Evolutionary conservation across 2,888 invertebrate genomes (phyloP).

Genomic region (Axea sp.): DNA sequence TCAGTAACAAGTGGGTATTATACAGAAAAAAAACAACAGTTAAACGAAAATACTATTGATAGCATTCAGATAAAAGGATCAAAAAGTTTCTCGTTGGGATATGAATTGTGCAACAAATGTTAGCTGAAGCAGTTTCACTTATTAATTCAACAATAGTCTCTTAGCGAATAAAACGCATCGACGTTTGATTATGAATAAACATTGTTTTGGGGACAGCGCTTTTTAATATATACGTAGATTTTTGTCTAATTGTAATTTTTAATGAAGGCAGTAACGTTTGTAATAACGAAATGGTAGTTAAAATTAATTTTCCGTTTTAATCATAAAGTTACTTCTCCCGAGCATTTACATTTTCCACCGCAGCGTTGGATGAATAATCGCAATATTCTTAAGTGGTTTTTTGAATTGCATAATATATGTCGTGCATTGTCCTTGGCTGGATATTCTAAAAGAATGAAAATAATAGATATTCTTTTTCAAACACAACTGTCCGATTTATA

Average conservation of each 20-base stretch:
- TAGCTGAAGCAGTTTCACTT: constrained; percentile 5
- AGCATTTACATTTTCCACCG: constrained; percentile 23
- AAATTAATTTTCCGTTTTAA: constrained; percentile 36
- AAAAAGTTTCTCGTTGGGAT: neutral
- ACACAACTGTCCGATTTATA: constrained; percentile 35
- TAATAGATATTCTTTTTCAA: constrained; percentile 38
- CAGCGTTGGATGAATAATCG: constrained; percentile 22
- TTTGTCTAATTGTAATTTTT: constrained; percentile 11
- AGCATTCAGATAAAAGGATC: constrained; percentile 18
- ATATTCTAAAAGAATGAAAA: constrained; percentile 14
- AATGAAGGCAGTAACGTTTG: constrained; percentile 14
- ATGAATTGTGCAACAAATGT: neutral
- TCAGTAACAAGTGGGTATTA: constrained; percentile 77
- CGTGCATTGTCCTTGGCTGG: constrained; percentile 25
- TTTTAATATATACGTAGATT: constrained; percentile 20
- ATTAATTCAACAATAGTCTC: neutral
- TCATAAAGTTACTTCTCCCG: constrained; percentile 21
- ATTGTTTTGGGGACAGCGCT: neutral
- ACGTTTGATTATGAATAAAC: constrained; percentile 22
- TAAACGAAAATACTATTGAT: constrained; percentile 31
- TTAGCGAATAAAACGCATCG: neutral
- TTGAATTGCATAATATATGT: constrained; percentile 36
- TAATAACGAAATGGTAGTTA: constrained; percentile 13
- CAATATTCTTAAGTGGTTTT: constrained; percentile 33
- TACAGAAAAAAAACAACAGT: constrained; percentile 58